Conservation (phyloP, 2,113 vertebrate genomes). For the Oncorhynchus keta region DNA sequence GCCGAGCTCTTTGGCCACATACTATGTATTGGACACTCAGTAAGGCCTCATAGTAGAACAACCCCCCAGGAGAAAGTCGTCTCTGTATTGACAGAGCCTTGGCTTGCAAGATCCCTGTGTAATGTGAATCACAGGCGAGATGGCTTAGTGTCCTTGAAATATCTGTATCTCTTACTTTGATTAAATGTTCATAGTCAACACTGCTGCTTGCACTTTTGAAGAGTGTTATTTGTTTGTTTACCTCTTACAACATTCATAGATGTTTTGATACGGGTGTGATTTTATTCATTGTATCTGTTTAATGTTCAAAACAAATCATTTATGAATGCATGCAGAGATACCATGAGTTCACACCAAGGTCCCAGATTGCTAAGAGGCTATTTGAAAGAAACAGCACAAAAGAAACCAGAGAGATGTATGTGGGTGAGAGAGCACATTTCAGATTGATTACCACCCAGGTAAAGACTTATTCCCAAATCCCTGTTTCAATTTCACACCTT, state of each 20-base stretch:
- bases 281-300: constrained; percentile 13
- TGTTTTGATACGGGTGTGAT: constrained; percentile 1
- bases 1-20: background rate
- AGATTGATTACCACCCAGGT: background rate
- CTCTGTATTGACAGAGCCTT: background rate
- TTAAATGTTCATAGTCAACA: constrained; percentile 33
- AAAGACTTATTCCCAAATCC: background rate
- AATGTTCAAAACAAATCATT: constrained; percentile 6
- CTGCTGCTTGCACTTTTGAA: background rate
- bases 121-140: background rate
- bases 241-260: constrained; percentile 23
- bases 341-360: background rate
- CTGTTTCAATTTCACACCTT: constrained; percentile 5
- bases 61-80: background rate
- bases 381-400: background rate
- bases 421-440: background rate
- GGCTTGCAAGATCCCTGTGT: background rate
- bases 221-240: constrained; percentile 24
- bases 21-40: background rate
- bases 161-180: constrained; percentile 21
- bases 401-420: background rate
- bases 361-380: background rate
- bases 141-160: background rate
- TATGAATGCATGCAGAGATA: background rate
- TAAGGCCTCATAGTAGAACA: background rate